A percentile compares a stretch with the other conserved stretches of the same genome.
Conservation (phyloP, 2,797 vertebrate species). For the Acipenser transmontanus region DNA sequence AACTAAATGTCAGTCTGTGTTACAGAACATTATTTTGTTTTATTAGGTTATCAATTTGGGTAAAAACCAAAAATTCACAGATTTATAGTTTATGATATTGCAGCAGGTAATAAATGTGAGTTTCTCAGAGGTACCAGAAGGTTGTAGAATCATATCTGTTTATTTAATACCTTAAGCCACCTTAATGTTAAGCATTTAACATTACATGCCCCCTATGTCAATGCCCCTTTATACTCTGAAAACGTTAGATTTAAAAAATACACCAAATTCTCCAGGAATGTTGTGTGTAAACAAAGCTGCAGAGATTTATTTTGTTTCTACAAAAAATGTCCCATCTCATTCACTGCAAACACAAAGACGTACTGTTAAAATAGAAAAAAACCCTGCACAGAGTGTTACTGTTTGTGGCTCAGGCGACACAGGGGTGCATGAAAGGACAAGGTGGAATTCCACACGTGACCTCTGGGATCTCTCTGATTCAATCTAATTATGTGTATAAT, state of each 20-base stretch:
- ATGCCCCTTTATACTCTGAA: background rate
- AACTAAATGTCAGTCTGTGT: too few relatives aligned
- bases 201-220: background rate
- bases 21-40: too few relatives aligned
- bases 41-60: too few relatives aligned
- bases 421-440: conserved; percentile 64
- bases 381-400: conserved; percentile 54
- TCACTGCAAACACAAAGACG: conserved; percentile 51
- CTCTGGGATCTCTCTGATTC: conserved; percentile 64
- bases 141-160: too few relatives aligned
- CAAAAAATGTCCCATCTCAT: conserved; percentile 39
- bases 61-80: too few relatives aligned
- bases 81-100: too few relatives aligned
- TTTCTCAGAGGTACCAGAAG: too few relatives aligned
- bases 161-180: too few relatives aligned
- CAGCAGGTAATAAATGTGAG: too few relatives aligned
- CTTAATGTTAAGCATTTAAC: too few relatives aligned
- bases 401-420: conserved; percentile 49
- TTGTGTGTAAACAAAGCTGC: conserved; percentile 16
- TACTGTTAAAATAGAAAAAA: conserved; percentile 47
- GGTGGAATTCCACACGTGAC: conserved; percentile 74
- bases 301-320: conserved; percentile 20
- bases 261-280: conserved; percentile 11
- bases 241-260: background rate
- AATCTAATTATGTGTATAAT: conserved; percentile 31